phyloP scores from a whole-genome alignment of 2,113 vertebrate species.

The Pseudorectes ferrugineus region DNA sequence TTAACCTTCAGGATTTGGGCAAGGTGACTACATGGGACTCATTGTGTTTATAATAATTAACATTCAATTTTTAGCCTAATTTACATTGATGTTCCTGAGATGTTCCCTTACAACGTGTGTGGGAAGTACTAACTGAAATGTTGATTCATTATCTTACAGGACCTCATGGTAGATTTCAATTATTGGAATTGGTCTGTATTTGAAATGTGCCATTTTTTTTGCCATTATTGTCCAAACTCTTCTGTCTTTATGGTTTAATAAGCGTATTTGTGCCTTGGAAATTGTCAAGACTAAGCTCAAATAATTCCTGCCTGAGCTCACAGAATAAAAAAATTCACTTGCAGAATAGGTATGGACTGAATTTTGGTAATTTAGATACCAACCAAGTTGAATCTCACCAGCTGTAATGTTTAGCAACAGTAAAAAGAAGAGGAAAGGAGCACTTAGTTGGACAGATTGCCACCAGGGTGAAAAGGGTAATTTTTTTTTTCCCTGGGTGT shows the following conservation, averaged over 20 bases:
- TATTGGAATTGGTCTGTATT: background rate
- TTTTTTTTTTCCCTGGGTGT: background rate
- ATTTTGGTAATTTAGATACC: background rate
- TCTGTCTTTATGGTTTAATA: background rate
- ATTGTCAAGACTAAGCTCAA: background rate
- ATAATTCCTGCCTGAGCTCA: background rate
- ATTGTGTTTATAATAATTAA: background rate
- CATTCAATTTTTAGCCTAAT: background rate
- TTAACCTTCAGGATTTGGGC: background rate
- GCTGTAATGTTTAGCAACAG: background rate
- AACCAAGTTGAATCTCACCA: background rate
- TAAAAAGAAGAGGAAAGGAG: background rate
- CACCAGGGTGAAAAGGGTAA: background rate
- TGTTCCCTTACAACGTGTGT: background rate
- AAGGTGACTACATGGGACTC: background rate
- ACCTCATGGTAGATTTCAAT: background rate
- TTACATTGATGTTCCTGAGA: background rate
- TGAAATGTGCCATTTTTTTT: background rate
- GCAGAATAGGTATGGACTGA: background rate
- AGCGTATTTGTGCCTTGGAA: background rate
- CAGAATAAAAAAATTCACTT: background rate
- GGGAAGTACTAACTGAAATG: background rate
- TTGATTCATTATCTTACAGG: background rate
- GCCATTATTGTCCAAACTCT: background rate
- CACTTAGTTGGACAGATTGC: background rate